Percentiles rank a stretch among this genome's conserved stretches.
phyloP scores from a whole-genome alignment of 2,888 invertebrate genomes.

The Zhuqinia jingwanae region DNA sequence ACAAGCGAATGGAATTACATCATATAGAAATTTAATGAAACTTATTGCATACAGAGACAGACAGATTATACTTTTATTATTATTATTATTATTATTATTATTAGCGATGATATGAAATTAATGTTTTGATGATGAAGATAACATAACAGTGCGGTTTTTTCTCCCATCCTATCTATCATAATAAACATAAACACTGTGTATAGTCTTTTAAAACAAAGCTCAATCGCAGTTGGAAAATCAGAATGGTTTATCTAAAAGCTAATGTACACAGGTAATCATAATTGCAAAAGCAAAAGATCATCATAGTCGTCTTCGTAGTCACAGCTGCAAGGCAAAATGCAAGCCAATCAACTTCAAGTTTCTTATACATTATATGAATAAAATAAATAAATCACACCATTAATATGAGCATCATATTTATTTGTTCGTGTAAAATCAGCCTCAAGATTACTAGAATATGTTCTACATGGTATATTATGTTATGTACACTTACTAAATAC shows the following conservation, averaged over 20 bases:
- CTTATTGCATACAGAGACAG: background rate
- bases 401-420: slow-evolving; percentile 39
- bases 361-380: background rate
- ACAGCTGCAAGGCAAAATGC: slow-evolving; percentile 18
- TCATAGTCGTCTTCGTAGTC: background rate
- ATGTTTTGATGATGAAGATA: background rate
- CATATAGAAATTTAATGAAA: background rate
- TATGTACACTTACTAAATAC: no score
- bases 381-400: slow-evolving; percentile 38
- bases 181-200: no score
- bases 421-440: background rate
- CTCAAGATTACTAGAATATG: background rate
- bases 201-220: no score
- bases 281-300: slow-evolving; percentile 16
- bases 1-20: no score
- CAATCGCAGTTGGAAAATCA: slow-evolving; percentile 17
- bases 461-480: no score
- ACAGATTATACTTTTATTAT: no score
- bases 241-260: background rate
- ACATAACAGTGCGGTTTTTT: background rate
- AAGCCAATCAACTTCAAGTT: slow-evolving; percentile 33
- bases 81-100: no score
- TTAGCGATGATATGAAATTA: background rate
- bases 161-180: no score
- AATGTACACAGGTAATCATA: background rate